Conservation (phyloP, 2,797 vertebrate species). For the Manis javanica region DNA sequence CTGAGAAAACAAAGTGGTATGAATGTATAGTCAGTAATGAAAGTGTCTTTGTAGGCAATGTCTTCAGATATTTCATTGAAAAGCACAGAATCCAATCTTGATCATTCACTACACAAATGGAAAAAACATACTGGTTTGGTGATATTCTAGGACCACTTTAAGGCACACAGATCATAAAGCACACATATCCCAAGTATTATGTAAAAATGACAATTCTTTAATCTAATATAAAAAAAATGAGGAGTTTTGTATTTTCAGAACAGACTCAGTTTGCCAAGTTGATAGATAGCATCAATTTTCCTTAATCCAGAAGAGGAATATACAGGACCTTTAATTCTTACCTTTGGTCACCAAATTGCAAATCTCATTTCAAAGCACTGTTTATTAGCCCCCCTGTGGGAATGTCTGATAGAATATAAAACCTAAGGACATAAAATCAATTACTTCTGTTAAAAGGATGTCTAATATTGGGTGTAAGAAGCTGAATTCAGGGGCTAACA, state of each 20-base stretch:
- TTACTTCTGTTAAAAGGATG: neutral
- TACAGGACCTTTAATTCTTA: neutral
- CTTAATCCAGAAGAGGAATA: neutral
- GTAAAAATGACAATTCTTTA: neutral
- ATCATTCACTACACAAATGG: neutral
- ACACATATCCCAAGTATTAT: neutral
- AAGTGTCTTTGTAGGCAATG: neutral
- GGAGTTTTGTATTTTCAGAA: neutral
- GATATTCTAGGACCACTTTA: neutral
- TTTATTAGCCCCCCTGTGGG: neutral
- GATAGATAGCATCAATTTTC: neutral
- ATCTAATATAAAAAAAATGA: neutral
- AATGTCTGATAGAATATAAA: neutral
- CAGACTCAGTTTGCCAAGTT: neutral
- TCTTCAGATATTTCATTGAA: neutral
- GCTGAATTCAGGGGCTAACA: neutral
- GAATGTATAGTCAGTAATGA: neutral
- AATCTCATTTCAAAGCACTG: neutral
- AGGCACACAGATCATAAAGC: neutral
- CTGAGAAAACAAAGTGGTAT: neutral
- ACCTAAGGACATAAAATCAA: neutral
- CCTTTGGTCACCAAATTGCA: neutral
- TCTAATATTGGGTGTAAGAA: neutral
- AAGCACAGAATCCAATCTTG: neutral
- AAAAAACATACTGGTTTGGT: neutral